Evolutionary conservation across 2,113 vertebrate genomes (phyloP).

Genomic region (Vidua macroura): DNA sequence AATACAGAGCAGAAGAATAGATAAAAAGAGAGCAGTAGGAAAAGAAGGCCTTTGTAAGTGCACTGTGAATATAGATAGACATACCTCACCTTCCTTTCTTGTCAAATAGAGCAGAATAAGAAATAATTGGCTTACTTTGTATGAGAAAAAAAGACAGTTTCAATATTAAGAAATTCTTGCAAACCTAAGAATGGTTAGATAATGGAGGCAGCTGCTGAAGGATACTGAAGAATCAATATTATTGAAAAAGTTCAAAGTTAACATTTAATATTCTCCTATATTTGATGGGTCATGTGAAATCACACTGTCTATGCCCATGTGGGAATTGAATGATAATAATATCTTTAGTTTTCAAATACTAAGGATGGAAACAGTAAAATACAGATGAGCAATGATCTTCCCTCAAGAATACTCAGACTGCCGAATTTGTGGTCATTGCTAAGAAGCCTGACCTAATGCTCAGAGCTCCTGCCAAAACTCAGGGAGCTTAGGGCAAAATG

Average conservation of each 20-base stretch:
- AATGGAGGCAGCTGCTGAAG: background rate
- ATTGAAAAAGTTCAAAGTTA: constrained; percentile 12
- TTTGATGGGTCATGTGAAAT: background rate
- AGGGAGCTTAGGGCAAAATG: rapidly evolving
- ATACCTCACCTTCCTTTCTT: background rate
- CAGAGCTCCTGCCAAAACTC: background rate
- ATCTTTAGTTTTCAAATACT: background rate
- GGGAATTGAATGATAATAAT: background rate
- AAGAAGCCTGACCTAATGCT: background rate
- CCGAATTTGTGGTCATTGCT: background rate
- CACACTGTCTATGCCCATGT: background rate
- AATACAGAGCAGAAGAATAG: background rate
- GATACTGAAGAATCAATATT: background rate
- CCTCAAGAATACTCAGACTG: background rate
- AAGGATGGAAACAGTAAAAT: background rate
- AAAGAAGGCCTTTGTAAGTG: background rate
- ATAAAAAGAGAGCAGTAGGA: background rate
- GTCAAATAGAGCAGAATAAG: background rate
- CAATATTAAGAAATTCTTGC: background rate
- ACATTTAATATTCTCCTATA: background rate
- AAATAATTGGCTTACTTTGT: constrained; percentile 35
- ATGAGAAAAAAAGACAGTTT: background rate
- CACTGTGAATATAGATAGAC: background rate
- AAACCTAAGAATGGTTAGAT: background rate
- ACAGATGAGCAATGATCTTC: background rate